Evolutionary conservation across 1,140 invertebrate genomes (phyloP).

Genomic region (Bicyclus anynana): DNA sequence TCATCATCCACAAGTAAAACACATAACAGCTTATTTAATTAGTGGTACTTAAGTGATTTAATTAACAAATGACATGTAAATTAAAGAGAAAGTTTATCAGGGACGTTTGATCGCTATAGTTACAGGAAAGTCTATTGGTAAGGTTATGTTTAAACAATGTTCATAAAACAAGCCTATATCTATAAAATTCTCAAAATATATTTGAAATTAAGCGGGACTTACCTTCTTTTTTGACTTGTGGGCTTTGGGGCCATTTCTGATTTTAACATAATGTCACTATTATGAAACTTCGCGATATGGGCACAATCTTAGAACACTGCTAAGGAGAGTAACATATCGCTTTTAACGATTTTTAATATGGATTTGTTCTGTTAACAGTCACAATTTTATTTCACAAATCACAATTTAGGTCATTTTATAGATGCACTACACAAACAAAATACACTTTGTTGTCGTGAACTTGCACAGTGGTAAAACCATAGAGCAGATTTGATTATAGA

Average conservation of each 20-base stretch:
- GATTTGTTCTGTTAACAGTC: slow-evolving; percentile 39
- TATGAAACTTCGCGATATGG: slow-evolving; percentile 69
- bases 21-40: background rate
- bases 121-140: slow-evolving; percentile 16
- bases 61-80: slow-evolving; percentile 3
- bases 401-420: slow-evolving; percentile 69
- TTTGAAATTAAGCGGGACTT: slow-evolving; percentile 24
- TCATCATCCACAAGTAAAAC: background rate
- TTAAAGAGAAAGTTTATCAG: slow-evolving; percentile 34
- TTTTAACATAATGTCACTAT: slow-evolving; percentile 63
- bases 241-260: slow-evolving; percentile 68
- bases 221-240: slow-evolving; percentile 68
- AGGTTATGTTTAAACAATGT: slow-evolving; percentile 16
- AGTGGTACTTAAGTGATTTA: background rate
- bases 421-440: slow-evolving; percentile 66
- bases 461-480: slow-evolving; percentile 53
- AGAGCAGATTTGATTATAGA: background rate
- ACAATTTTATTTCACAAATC: slow-evolving; percentile 52
- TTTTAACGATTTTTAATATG: slow-evolving; percentile 41
- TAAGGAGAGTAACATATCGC: slow-evolving; percentile 76
- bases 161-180: background rate
- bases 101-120: slow-evolving; percentile 1
- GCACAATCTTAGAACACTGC: slow-evolving; percentile 77
- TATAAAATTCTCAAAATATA: background rate
- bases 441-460: slow-evolving; percentile 68